These are phyloP conservation scores for Eurystomus gularis DNA, from an alignment of 2,113 vertebrate genomes.

Conservation along the genomic window DNA sequence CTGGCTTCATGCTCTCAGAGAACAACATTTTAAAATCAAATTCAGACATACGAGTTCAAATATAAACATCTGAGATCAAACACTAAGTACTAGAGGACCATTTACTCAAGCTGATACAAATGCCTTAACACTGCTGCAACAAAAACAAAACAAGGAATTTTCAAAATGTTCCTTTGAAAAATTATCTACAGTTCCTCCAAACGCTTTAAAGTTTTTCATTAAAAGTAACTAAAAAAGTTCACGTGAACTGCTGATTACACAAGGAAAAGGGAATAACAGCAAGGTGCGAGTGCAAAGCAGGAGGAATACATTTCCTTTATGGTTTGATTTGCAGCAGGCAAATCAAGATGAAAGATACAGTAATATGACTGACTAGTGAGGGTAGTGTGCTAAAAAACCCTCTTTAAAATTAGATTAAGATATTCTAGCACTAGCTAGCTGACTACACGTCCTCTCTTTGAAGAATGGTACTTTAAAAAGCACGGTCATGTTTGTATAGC, in stretches of 20 bases:
- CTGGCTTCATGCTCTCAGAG: not conserved
- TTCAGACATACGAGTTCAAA: not conserved
- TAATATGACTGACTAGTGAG: not conserved
- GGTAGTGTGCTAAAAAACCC: not conserved
- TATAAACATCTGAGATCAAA: not conserved
- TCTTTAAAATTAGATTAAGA: not conserved
- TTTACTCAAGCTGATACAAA: not conserved
- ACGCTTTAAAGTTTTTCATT: not conserved
- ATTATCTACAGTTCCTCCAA: not conserved
- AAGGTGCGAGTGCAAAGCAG: fast-evolving
- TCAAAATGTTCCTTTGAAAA: not conserved
- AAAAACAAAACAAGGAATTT: not conserved
- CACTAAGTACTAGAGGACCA: not conserved
- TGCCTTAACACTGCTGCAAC: not conserved
- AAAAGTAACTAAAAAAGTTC: not conserved
- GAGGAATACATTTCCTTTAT: not conserved
- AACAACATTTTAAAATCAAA: not conserved
- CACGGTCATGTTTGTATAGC: fast-evolving
- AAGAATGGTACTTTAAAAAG: not conserved
- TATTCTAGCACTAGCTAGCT: not conserved
- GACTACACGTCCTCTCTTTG: not conserved
- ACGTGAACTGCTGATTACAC: not conserved
- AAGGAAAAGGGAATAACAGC: not conserved
- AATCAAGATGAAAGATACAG: not conserved
- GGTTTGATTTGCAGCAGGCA: not conserved